phyloP scores from a whole-genome alignment of 1,140 invertebrate genomes.

The Andricus grossulariae region DNA sequence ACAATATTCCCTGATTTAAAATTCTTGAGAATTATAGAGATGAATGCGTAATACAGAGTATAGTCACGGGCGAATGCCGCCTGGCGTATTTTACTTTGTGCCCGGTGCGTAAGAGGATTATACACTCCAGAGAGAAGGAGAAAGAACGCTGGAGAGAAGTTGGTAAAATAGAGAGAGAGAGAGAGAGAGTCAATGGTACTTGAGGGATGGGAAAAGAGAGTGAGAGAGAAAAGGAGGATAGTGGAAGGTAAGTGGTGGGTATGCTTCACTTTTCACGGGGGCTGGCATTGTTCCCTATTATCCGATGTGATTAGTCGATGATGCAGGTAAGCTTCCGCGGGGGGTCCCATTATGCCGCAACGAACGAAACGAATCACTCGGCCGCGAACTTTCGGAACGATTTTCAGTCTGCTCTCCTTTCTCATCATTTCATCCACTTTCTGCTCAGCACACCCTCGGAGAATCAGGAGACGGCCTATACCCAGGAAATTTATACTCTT shows the following conservation, averaged over 20 bases:
- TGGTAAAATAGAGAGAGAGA: constrained; percentile 7
- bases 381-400: constrained; percentile 53
- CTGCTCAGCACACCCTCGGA: constrained; percentile 6
- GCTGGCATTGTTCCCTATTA: constrained; percentile 72
- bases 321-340: constrained; percentile 75
- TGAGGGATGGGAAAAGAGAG: constrained; percentile 29
- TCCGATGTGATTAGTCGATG: constrained; percentile 76
- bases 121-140: constrained; percentile 39
- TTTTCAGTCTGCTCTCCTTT: constrained; percentile 36
- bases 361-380: constrained; percentile 53
- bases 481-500: constrained; percentile 65
- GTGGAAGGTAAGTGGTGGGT: constrained; percentile 64
- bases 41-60: constrained; percentile 61
- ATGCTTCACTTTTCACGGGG: constrained; percentile 73
- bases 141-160: constrained; percentile 25
- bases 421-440: constrained; percentile 10
- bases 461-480: constrained; percentile 9
- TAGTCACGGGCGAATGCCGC: constrained; percentile 37
- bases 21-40: no score
- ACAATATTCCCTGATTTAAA: no score
- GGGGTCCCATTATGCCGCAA: constrained; percentile 70
- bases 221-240: constrained; percentile 21
- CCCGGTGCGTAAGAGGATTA: constrained; percentile 73
- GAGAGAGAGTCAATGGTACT: constrained; percentile 6
- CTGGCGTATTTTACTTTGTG: constrained; percentile 72